phyloP scores from a whole-genome alignment of 2,888 invertebrate species.

The Orchesellides sinensis region DNA sequence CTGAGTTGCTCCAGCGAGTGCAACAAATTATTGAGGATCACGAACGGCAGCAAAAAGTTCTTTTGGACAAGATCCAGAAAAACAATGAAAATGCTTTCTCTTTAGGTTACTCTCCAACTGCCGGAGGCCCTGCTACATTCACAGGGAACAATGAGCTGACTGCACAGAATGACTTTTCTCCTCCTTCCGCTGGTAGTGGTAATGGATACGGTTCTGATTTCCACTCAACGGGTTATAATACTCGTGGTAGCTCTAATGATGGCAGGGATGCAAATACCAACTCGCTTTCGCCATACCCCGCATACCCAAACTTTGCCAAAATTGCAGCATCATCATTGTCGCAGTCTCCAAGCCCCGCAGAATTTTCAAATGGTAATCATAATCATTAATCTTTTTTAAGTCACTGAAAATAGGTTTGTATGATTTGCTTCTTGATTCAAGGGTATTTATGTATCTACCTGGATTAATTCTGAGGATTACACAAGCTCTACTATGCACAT shows the following conservation, averaged over 20 bases:
- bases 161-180: slow-evolving; percentile 5
- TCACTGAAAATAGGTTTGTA: too few species aligned
- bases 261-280: neutral
- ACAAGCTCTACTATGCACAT: too few species aligned
- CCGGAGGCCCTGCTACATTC: slow-evolving; percentile 1
- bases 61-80: slow-evolving; percentile 59
- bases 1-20: slow-evolving; percentile 69
- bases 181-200: neutral
- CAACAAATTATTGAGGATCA: slow-evolving; percentile 74
- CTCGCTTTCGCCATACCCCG: neutral
- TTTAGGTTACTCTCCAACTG: neutral
- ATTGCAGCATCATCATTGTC: neutral
- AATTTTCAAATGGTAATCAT: slow-evolving; percentile 1
- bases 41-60: slow-evolving; percentile 71
- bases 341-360: neutral
- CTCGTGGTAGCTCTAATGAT: neutral
- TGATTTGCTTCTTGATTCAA: too few species aligned
- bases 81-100: slow-evolving; percentile 59
- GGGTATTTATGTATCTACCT: too few species aligned
- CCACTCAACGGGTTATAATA: neutral
- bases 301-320: neutral
- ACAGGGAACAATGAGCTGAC: slow-evolving; percentile 19
- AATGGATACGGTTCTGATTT: slow-evolving; percentile 1
- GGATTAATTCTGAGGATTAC: too few species aligned
- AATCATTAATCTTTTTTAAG: neutral